Conservation (phyloP, 2,113 vertebrate genomes). For the Charina bottae region DNA sequence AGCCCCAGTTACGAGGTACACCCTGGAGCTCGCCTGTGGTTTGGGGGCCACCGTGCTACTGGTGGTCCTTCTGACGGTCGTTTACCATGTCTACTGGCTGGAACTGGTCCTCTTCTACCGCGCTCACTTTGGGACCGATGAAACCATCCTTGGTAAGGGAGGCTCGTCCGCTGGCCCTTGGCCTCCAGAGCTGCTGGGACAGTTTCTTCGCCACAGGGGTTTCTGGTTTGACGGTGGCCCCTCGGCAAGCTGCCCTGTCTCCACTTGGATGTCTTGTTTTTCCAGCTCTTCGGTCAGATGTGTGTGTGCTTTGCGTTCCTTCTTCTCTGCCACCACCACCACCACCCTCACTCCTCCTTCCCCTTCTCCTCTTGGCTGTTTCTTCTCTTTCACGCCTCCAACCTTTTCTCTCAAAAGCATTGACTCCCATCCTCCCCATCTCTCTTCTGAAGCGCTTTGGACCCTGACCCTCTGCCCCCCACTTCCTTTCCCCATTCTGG, state of each 20-base stretch:
- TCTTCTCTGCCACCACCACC: too few species aligned
- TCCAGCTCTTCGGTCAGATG: too few species aligned
- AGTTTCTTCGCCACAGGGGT: too few species aligned
- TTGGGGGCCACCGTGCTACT: conserved; percentile 84
- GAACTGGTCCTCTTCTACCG: conserved; percentile 95
- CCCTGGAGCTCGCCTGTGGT: conserved; percentile 87
- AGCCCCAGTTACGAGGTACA: conserved; percentile 77
- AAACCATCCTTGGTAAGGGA: conserved; percentile 86
- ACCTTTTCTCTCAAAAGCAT: too few species aligned
- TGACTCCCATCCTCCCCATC: too few species aligned
- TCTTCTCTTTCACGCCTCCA: not conserved
- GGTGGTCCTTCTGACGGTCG: conserved; percentile 82
- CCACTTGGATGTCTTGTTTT: too few species aligned
- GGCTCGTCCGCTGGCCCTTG: not conserved
- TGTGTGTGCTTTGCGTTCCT: too few species aligned
- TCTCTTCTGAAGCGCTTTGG: too few species aligned
- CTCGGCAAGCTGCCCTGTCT: too few species aligned
- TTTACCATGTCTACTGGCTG: conserved; percentile 93
- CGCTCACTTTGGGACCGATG: conserved; percentile 92
- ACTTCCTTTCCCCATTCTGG: not conserved
- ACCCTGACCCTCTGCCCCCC: too few species aligned
- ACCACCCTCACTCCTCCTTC: not conserved
- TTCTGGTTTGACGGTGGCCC: not conserved
- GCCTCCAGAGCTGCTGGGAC: not conserved
- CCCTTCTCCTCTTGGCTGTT: not conserved